These are phyloP conservation scores for Vimba vimba DNA, from an alignment of 2,113 vertebrate species.

Conservation along the genomic window DNA sequence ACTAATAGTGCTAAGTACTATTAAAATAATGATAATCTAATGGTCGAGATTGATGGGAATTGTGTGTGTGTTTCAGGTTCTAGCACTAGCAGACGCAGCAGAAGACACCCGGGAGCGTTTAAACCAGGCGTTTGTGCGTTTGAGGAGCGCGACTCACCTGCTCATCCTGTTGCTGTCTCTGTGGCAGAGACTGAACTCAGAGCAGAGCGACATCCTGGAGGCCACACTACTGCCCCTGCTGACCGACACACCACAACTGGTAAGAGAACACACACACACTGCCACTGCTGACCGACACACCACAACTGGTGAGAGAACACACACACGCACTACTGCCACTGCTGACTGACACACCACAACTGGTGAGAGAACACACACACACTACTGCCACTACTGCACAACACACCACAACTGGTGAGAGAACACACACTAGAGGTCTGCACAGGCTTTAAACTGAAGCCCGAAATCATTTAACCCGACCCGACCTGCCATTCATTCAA, in stretches of 20 bases:
- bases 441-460: too few relatives aligned
- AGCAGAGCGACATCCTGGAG: conserved; percentile 87
- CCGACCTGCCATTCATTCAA: too few relatives aligned
- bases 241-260: conserved; percentile 88
- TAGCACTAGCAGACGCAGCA: conserved; percentile 87
- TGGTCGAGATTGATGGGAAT: neutral
- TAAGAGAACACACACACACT: conserved; percentile 65
- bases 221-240: conserved; percentile 87
- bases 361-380: too few relatives aligned
- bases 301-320: too few relatives aligned
- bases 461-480: too few relatives aligned
- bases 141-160: conserved; percentile 87
- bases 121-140: conserved; percentile 82
- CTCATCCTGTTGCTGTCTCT: conserved; percentile 86
- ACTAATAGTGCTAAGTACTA: neutral
- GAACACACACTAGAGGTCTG: too few relatives aligned
- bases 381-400: too few relatives aligned
- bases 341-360: too few relatives aligned
- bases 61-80: conserved; percentile 77
- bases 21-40: neutral
- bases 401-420: too few relatives aligned
- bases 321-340: too few relatives aligned
- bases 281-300: too few relatives aligned
- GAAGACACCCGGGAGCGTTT: conserved; percentile 84
- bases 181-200: conserved; percentile 85